Conservation (phyloP, 2,888 invertebrate species). For the Lysandra coridon region DNA sequence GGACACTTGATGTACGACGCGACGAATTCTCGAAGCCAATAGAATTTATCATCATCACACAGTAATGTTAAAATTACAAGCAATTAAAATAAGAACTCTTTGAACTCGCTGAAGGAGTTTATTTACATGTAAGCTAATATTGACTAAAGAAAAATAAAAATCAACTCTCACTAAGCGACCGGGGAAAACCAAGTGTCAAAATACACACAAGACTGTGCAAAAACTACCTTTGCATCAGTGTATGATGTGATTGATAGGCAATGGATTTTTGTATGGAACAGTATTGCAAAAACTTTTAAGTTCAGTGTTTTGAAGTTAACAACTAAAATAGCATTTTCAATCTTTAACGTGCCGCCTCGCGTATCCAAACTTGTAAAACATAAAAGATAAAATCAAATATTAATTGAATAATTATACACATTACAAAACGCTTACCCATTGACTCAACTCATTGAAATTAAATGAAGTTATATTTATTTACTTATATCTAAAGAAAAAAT, state of each 20-base stretch:
- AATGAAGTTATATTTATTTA: neutral
- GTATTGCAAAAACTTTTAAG: neutral
- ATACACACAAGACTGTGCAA: neutral
- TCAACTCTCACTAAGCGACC: neutral
- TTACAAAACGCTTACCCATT: neutral
- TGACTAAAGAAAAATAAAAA: neutral
- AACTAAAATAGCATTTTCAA: neutral
- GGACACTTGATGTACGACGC: constrained; percentile 74
- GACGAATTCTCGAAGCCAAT: constrained; percentile 54
- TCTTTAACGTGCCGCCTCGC: neutral
- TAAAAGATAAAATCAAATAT: neutral
- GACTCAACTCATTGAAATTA: neutral
- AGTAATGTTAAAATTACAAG: neutral
- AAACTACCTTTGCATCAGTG: neutral
- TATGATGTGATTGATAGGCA: neutral
- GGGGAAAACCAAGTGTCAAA: constrained; percentile 10
- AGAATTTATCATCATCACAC: neutral
- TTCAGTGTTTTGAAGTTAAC: neutral
- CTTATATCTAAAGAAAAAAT: neutral
- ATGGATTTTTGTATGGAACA: neutral
- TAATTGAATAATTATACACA: neutral
- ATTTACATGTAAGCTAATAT: neutral
- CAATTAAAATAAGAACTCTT: neutral
- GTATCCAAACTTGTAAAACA: neutral
- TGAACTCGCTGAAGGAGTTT: neutral